phyloP scores from a whole-genome alignment of 2,797 vertebrate species.

The Dendrocincla fuliginosa region DNA sequence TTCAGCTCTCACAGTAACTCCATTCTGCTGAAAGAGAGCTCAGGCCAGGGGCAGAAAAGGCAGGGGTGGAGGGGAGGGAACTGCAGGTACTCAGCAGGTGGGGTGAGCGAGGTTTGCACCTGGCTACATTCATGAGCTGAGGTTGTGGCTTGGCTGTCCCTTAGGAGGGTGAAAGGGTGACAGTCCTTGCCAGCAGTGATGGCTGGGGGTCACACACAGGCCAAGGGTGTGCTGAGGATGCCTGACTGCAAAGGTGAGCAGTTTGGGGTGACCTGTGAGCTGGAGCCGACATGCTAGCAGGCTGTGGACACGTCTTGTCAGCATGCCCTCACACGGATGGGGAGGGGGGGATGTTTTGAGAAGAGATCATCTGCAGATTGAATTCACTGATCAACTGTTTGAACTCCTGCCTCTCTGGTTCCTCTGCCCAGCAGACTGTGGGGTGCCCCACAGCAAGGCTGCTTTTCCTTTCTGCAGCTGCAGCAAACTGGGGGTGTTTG shows the following conservation, averaged over 20 bases:
- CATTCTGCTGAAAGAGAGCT: neutral
- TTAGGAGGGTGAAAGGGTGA: neutral
- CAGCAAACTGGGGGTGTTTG: neutral
- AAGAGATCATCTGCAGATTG: too few species aligned
- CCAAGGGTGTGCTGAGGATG: neutral
- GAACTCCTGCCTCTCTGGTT: neutral
- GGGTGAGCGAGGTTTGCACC: neutral
- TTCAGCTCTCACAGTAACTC: neutral
- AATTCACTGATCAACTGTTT: neutral
- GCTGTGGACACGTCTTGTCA: neutral
- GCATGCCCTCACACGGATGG: too few species aligned
- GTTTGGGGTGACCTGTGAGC: neutral
- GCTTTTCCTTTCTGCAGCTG: neutral
- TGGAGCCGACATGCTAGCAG: neutral
- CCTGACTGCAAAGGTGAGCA: neutral
- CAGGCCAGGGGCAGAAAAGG: neutral
- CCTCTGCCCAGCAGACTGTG: neutral
- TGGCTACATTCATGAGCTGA: neutral
- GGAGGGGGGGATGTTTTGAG: too few species aligned
- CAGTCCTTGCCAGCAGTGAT: neutral
- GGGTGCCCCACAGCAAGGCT: neutral
- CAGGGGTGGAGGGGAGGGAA: neutral
- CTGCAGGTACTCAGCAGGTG: neutral
- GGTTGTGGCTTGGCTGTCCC: neutral
- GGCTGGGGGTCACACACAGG: neutral